Evolutionary conservation across 2,113 vertebrate species (phyloP).

Genomic region (Notechis scutatus): DNA sequence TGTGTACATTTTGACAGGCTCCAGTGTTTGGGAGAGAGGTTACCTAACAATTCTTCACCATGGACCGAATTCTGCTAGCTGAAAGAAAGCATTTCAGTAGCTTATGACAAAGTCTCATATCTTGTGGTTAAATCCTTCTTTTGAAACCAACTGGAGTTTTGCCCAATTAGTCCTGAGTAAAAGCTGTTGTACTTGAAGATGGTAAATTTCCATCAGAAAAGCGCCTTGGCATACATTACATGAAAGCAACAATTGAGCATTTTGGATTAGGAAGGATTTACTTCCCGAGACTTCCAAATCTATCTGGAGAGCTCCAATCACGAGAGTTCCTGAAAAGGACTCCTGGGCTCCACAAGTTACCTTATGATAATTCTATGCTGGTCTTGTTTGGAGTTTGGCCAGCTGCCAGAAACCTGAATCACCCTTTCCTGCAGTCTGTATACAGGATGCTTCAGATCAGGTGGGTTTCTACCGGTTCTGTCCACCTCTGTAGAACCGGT

Average conservation of each 20-base stretch:
- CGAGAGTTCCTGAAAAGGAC: constrained; percentile 38
- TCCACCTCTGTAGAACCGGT: too few species aligned
- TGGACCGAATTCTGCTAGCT: background rate
- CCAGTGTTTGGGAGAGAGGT: background rate
- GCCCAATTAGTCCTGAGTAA: background rate
- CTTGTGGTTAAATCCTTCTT: background rate
- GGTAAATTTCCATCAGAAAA: constrained; percentile 7
- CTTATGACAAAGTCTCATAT: background rate
- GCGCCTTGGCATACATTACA: background rate
- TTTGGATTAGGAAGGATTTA: constrained; percentile 38
- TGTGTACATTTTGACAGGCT: background rate
- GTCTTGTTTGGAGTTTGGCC: constrained; percentile 27
- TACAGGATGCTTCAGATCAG: constrained; percentile 31
- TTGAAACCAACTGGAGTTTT: background rate
- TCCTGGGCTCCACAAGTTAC: constrained; percentile 21
- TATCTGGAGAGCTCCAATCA: constrained; percentile 20
- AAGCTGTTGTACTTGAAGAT: background rate
- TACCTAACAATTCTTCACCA: background rate
- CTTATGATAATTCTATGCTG: constrained; percentile 33
- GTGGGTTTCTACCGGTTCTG: too few species aligned
- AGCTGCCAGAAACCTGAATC: constrained; percentile 5
- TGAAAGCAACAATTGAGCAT: constrained; percentile 21
- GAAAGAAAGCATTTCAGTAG: background rate
- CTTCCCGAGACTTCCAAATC: constrained; percentile 39
- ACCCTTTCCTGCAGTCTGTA: background rate